These are phyloP conservation scores for Myotis planiceps DNA, from an alignment of 2,797 vertebrate genomes.

Conservation along the genomic window DNA sequence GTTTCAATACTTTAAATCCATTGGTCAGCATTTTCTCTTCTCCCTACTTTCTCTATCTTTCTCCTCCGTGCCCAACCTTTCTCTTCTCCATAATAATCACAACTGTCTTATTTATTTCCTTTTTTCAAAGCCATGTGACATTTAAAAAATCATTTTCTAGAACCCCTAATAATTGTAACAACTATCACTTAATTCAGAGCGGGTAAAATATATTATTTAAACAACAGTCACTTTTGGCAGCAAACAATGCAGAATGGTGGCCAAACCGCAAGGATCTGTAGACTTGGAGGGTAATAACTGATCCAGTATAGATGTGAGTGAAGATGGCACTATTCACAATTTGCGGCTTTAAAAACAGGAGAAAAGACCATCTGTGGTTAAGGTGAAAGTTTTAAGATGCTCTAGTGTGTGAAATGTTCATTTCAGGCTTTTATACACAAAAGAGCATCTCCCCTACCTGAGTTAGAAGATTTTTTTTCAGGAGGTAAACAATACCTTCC, in stretches of 20 bases:
- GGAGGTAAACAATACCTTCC: not conserved
- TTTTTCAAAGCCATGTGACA: conserved; percentile 8
- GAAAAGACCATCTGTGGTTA: not conserved
- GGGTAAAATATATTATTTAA: not conserved
- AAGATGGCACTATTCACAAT: not conserved
- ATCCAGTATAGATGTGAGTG: not conserved
- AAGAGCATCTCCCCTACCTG: not conserved
- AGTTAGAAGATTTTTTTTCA: conserved; percentile 36
- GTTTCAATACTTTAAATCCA: not conserved
- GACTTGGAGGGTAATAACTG: not conserved
- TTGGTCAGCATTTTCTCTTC: not conserved
- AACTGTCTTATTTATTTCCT: not conserved
- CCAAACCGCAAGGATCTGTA: not conserved
- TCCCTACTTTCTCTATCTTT: not conserved
- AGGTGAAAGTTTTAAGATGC: not conserved
- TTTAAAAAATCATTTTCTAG: not conserved
- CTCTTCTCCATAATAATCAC: conserved; percentile 22
- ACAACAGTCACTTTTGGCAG: not conserved
- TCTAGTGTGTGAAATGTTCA: not conserved
- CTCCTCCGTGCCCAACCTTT: not conserved
- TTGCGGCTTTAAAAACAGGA: not conserved
- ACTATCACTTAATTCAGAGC: not conserved
- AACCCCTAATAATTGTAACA: not conserved
- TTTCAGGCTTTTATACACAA: conserved; percentile 4
- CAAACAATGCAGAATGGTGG: not conserved